Evolutionary conservation across 2,888 invertebrate genomes (phyloP).

Genomic region (Pemphredon lugubris): DNA sequence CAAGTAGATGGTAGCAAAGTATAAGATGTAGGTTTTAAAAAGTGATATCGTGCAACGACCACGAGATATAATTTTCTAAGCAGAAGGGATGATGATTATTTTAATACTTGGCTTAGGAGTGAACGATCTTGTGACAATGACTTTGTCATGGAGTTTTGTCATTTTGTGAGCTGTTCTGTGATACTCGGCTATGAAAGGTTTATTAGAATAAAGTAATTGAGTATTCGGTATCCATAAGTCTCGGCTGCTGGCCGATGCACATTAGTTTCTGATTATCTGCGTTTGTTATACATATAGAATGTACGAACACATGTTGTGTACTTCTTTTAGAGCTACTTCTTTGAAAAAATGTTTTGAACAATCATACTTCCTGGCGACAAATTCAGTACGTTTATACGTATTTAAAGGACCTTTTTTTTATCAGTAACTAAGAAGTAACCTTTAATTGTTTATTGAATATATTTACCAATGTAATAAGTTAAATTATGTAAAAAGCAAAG

Average conservation of each 20-base stretch:
- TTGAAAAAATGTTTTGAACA: constrained; percentile 13
- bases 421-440: constrained; percentile 22
- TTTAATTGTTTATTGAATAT: constrained; percentile 24
- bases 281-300: constrained; percentile 29
- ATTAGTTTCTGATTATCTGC: constrained; percentile 30
- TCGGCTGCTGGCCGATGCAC: constrained; percentile 26
- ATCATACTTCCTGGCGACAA: no score
- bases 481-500: constrained; percentile 23
- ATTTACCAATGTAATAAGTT: constrained; percentile 28
- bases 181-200: constrained; percentile 65
- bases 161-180: constrained; percentile 59
- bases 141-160: constrained; percentile 49
- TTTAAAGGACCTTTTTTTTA: constrained; percentile 38
- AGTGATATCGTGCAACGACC: constrained; percentile 26
- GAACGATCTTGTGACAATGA: constrained; percentile 38
- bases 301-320: constrained; percentile 51
- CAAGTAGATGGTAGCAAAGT: constrained; percentile 36
- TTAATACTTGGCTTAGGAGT: constrained; percentile 55
- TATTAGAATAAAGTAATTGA: constrained; percentile 29
- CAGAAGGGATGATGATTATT: constrained; percentile 54
- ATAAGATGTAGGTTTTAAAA: constrained; percentile 37
- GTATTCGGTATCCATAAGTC: constrained; percentile 20
- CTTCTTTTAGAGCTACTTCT: constrained; percentile 22
- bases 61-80: constrained; percentile 57
- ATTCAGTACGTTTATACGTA: no score